These are phyloP conservation scores for Drosophila tanythrix DNA, from an alignment of 2,888 invertebrate genomes.

Conservation along the genomic window DNA sequence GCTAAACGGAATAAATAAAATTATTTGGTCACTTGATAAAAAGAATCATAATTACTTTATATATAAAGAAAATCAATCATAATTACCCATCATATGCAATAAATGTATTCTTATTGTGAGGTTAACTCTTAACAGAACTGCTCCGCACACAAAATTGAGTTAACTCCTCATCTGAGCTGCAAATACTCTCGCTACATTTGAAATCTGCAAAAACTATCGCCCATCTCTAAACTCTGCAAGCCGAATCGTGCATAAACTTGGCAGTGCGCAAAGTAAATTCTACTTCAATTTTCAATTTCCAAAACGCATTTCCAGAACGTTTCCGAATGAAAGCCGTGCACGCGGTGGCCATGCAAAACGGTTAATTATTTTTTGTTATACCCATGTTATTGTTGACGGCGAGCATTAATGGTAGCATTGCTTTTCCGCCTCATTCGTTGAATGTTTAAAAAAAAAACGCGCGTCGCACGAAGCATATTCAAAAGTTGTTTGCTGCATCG, in stretches of 20 bases:
- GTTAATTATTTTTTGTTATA: slow-evolving; percentile 7
- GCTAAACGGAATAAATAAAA: background rate
- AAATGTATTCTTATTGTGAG: background rate
- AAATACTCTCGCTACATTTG: background rate
- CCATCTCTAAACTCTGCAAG: slow-evolving; percentile 41
- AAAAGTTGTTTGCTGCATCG: slow-evolving; percentile 55
- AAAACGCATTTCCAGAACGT: slow-evolving; percentile 36
- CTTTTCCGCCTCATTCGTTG: slow-evolving; percentile 26
- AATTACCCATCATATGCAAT: background rate
- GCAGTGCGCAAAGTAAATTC: slow-evolving; percentile 65
- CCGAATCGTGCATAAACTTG: slow-evolving; percentile 57
- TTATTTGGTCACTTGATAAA: background rate
- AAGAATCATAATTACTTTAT: background rate
- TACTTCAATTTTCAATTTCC: slow-evolving; percentile 51
- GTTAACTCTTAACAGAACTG: background rate
- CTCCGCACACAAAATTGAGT: slow-evolving; percentile 31
- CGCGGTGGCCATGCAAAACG: slow-evolving; percentile 9
- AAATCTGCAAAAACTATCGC: slow-evolving; percentile 18
- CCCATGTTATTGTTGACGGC: slow-evolving; percentile 13
- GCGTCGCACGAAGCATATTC: slow-evolving; percentile 58
- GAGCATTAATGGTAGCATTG: slow-evolving; percentile 3
- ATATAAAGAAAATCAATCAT: background rate
- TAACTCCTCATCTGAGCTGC: background rate
- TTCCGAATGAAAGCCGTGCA: slow-evolving; percentile 11
- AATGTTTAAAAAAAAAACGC: slow-evolving; percentile 57